phyloP scores from a whole-genome alignment of 2,888 invertebrate genomes.

The Agriotes lineatus region DNA sequence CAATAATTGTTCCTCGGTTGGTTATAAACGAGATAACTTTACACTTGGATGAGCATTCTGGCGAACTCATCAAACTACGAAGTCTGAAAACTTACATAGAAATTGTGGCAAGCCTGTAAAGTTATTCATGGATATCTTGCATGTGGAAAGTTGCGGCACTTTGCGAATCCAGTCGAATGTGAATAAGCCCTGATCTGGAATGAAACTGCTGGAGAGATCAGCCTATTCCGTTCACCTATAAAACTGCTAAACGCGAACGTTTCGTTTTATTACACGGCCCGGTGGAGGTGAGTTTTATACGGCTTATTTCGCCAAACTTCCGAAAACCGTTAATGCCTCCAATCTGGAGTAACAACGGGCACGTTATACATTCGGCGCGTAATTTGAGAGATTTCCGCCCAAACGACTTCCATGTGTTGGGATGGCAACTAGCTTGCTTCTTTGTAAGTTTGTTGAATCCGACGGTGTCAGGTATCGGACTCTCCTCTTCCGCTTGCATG shows the following conservation, averaged over 20 bases:
- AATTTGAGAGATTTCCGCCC: conserved; percentile 38
- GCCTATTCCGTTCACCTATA: conserved; percentile 56
- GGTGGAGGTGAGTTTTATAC: conserved; percentile 58
- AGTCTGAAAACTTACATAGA: conserved; percentile 54
- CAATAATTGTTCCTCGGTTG: conserved; percentile 38
- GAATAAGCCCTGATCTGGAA: conserved; percentile 57
- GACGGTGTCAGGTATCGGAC: conserved; percentile 35
- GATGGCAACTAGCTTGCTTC: conserved; percentile 28
- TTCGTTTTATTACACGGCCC: conserved; percentile 60
- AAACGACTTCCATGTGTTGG: conserved; percentile 28
- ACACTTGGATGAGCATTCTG: conserved; percentile 44
- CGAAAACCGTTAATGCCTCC: conserved; percentile 55
- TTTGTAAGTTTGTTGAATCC: conserved; percentile 17
- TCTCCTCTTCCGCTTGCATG: conserved; percentile 40
- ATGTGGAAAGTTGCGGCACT: conserved; percentile 59
- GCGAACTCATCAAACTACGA: conserved; percentile 51
- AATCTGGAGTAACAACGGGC: conserved; percentile 49
- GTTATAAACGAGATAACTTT: conserved; percentile 49
- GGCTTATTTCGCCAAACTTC: conserved; percentile 57
- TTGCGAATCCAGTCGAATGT: conserved; percentile 60
- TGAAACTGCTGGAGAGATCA: conserved; percentile 56
- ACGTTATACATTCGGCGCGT: conserved; percentile 25
- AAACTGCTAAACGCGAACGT: conserved; percentile 60
- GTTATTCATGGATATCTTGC: conserved; percentile 57
- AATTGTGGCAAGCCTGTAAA: conserved; percentile 54